phyloP scores from a whole-genome alignment of 2,113 vertebrate genomes.

The Zosterops borbonicus region DNA sequence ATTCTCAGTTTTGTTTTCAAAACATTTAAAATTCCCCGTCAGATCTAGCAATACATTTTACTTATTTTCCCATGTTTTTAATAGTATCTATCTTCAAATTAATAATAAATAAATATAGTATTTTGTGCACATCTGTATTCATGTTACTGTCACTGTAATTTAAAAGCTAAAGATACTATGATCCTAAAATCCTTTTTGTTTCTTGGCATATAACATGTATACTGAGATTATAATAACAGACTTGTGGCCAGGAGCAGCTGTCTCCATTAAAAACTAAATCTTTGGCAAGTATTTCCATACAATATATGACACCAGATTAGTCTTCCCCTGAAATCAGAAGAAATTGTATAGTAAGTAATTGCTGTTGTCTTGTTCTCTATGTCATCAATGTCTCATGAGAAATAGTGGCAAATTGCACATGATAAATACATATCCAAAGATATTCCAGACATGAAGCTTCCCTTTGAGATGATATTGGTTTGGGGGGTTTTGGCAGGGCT shows the following conservation, averaged over 20 bases:
- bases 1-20: conserved; percentile 17
- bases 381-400: not conserved
- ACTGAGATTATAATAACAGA: not conserved
- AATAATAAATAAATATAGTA: not conserved
- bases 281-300: not conserved
- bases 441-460: not conserved
- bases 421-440: not conserved
- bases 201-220: not conserved
- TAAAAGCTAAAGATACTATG: not conserved
- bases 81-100: not conserved
- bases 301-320: not conserved
- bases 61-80: not conserved
- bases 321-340: not conserved
- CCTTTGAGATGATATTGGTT: not conserved
- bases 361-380: not conserved
- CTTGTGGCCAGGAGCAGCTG: not conserved
- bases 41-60: not conserved
- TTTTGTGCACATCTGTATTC: not conserved
- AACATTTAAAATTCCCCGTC: not conserved
- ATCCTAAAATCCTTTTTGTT: not conserved
- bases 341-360: not conserved
- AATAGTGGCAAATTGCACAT: not conserved
- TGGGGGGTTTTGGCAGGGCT: not conserved
- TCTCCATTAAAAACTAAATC: not conserved
- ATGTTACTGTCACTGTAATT: not conserved